Conservation (phyloP, 1,140 invertebrate species). For the Drosophila sulfurigaster region DNA sequence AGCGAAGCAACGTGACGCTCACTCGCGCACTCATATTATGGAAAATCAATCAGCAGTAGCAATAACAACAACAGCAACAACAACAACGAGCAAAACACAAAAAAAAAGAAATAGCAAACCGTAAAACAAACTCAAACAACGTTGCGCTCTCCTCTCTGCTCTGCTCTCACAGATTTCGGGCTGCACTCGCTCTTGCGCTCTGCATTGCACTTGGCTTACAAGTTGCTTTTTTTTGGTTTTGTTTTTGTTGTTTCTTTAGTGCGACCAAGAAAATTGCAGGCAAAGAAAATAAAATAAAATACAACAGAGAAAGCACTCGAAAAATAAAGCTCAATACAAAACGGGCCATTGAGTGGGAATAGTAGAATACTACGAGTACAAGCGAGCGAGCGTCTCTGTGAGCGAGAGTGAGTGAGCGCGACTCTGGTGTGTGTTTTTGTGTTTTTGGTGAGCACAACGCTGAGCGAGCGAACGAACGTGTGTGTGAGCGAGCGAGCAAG, state of each 20-base stretch:
- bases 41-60: constrained; percentile 74
- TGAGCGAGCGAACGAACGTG: constrained; percentile 17
- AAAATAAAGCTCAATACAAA: constrained; percentile 72
- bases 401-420: constrained; percentile 29
- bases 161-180: constrained; percentile 20
- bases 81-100: constrained; percentile 9
- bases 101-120: constrained; percentile 22
- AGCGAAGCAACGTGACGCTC: constrained; percentile 25
- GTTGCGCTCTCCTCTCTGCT: constrained; percentile 16
- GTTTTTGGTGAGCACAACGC: constrained; percentile 16
- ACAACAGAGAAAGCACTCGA: constrained; percentile 43
- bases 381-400: constrained; percentile 16
- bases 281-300: constrained; percentile 44
- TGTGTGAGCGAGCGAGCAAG: constrained; percentile 12
- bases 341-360: constrained; percentile 72
- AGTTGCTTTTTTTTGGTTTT: constrained; percentile 33
- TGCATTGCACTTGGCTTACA: constrained; percentile 37
- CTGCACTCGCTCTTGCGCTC: constrained; percentile 13
- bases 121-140: constrained; percentile 41
- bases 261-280: constrained; percentile 45
- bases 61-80: constrained; percentile 33
- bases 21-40: constrained; percentile 63
- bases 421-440: no score
- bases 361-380: not conserved
- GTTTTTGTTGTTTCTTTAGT: no score